A percentile compares a stretch with the other conserved stretches of the same genome.
These are phyloP conservation scores for Andrena dorsata DNA, from an alignment of 2,888 invertebrate species.

Conservation along the genomic window DNA sequence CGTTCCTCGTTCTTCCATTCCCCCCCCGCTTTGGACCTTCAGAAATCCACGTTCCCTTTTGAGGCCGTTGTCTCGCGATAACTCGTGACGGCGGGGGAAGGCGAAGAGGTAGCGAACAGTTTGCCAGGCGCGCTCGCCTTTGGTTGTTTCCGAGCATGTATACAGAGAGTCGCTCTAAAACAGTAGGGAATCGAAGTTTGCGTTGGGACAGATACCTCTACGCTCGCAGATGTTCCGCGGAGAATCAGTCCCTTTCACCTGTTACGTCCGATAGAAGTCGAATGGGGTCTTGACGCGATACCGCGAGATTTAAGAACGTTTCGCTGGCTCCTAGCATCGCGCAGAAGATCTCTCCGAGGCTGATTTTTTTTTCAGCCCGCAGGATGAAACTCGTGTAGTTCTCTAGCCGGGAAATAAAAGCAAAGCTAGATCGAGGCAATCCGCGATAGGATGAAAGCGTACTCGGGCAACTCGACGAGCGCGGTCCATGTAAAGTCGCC, in stretches of 20 bases:
- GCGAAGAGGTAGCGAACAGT: too few relatives aligned
- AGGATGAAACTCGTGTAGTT: too few relatives aligned
- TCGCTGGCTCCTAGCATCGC: too few relatives aligned
- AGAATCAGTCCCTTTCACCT: not conserved
- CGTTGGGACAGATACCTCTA: not conserved
- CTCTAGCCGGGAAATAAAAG: slow-evolving; percentile 27
- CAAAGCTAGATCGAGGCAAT: slow-evolving; percentile 10
- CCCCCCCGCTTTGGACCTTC: not conserved
- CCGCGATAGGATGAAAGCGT: slow-evolving; percentile 34
- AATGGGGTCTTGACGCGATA: slow-evolving; percentile 8
- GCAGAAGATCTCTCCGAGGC: too few relatives aligned
- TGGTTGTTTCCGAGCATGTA: too few relatives aligned
- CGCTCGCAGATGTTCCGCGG: not conserved
- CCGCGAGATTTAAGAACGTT: slow-evolving; percentile 14
- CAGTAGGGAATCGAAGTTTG: slow-evolving; percentile 8
- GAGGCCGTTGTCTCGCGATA: too few relatives aligned
- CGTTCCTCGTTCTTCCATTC: slow-evolving; percentile 2
- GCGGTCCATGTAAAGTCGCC: slow-evolving; percentile 35
- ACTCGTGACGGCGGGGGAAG: too few relatives aligned
- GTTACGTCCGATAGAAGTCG: not conserved
- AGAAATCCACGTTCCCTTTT: too few relatives aligned
- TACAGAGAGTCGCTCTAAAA: slow-evolving; percentile 8
- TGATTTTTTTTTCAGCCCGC: too few relatives aligned
- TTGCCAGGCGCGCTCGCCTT: too few relatives aligned
- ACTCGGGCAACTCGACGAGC: slow-evolving; percentile 43